Evolutionary conservation across 2,113 vertebrate species (phyloP).

Genomic region (Vicugna pacos): DNA sequence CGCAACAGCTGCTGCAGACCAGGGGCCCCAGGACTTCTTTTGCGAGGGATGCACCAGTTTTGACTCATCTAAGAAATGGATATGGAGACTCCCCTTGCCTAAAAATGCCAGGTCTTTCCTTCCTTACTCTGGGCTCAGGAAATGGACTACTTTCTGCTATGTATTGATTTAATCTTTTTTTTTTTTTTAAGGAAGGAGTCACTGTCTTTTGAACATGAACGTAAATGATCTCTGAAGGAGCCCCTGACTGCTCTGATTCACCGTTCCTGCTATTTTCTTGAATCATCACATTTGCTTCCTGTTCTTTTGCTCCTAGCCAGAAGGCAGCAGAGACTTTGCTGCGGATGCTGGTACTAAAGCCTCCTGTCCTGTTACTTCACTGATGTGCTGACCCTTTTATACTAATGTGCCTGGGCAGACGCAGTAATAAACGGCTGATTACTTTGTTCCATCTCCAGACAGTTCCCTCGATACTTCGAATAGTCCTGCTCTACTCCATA

Average conservation of each 20-base stretch:
- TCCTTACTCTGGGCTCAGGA: not conserved
- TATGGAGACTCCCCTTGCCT: not conserved
- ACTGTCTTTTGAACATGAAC: conserved; percentile 27
- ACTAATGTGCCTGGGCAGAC: conserved; percentile 27
- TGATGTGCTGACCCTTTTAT: not conserved
- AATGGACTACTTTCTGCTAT: conserved; percentile 26
- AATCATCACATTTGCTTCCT: conserved; percentile 52
- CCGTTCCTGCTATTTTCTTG: conserved; percentile 39
- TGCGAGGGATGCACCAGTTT: not conserved
- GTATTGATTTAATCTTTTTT: not conserved
- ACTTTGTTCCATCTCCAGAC: not conserved
- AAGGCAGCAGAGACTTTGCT: conserved; percentile 32
- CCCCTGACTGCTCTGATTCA: not conserved
- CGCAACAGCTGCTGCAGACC: not conserved
- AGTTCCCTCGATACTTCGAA: not conserved
- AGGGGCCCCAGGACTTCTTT: not conserved
- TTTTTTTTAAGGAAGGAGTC: not conserved
- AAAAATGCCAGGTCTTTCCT: not conserved
- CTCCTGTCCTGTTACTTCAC: not conserved
- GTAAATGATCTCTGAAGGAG: conserved; percentile 40
- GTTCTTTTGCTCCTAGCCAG: not conserved
- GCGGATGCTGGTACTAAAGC: conserved; percentile 16
- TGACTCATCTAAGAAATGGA: not conserved
- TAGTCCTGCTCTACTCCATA: not conserved
- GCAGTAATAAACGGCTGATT: conserved; percentile 40